A percentile compares a stretch with the other conserved stretches of the same genome.
Conservation (phyloP, 2,888 invertebrate genomes). For the Oscheius sp. region DNA sequence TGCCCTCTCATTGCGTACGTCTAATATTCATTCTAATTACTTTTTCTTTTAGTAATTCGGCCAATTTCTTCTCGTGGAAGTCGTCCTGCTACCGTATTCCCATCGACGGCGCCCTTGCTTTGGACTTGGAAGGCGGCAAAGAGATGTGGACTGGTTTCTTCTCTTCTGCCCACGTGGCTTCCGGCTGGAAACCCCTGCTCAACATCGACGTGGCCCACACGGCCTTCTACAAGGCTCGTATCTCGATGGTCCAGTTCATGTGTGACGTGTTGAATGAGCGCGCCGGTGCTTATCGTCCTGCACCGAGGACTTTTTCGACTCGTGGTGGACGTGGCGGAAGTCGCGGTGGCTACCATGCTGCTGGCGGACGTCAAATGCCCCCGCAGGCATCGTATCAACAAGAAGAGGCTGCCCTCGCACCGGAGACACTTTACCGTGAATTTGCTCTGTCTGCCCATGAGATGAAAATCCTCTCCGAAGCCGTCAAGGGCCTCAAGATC, state of each 20-base stretch:
- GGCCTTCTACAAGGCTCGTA: conserved; percentile 66
- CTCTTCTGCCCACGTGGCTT: conserved; percentile 67
- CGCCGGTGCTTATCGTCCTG: conserved; percentile 38
- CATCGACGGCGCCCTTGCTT: conserved; percentile 51
- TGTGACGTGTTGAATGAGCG: conserved; percentile 65
- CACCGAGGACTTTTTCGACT: neutral
- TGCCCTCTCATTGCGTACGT: conserved; percentile 63
- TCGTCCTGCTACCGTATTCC: conserved; percentile 62
- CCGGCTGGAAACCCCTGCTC: conserved; percentile 60
- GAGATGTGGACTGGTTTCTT: conserved; percentile 72
- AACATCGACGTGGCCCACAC: conserved; percentile 70
- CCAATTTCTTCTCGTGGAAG: conserved; percentile 68
- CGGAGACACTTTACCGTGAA: conserved; percentile 49
- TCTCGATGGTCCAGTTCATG: conserved; percentile 67
- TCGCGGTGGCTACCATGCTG: conserved; percentile 31
- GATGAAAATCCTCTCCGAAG: conserved; percentile 54
- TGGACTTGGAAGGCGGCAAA: conserved; percentile 70
- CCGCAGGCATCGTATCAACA: conserved; percentile 7
- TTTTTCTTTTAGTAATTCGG: conserved; percentile 48
- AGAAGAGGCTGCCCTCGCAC: conserved; percentile 13
- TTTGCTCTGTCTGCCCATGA: conserved; percentile 60
- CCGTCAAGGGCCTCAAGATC: conserved; percentile 63
- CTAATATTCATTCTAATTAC: neutral
- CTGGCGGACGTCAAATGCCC: conserved; percentile 29
- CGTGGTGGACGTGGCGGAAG: conserved; percentile 24